Percentiles rank a stretch among this genome's conserved stretches.
phyloP scores from a whole-genome alignment of 2,113 vertebrate species.

The Sigmodon hispidus region DNA sequence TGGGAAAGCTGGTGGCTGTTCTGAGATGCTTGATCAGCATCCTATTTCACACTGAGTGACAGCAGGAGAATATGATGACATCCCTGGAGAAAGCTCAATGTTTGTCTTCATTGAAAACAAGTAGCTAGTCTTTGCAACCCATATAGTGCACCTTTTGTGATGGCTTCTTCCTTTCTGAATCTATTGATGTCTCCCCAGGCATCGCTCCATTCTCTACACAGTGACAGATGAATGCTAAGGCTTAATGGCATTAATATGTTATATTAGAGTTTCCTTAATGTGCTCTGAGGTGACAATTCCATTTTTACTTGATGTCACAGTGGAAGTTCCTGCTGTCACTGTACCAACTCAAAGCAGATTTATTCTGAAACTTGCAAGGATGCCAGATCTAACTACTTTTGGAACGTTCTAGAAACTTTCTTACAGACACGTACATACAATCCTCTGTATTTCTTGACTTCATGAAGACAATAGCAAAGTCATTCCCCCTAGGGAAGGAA shows the following conservation, averaged over 20 bases:
- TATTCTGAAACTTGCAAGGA: constrained; percentile 27
- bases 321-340: background rate
- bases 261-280: background rate
- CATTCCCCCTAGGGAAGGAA: constrained; percentile 38
- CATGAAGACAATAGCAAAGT: background rate
- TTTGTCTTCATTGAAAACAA: constrained; percentile 67
- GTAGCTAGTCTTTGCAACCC: background rate
- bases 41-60: constrained; percentile 66
- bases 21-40: constrained; percentile 61
- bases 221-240: background rate
- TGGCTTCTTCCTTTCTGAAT: constrained; percentile 1
- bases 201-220: background rate
- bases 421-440: background rate
- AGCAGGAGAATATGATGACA: constrained; percentile 56
- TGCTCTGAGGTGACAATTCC: background rate
- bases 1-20: constrained; percentile 79
- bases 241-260: background rate
- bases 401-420: constrained; percentile 62
- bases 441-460: background rate
- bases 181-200: background rate
- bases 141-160: constrained; percentile 29
- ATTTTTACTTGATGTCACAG: background rate
- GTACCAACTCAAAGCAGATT: background rate
- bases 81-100: constrained; percentile 73
- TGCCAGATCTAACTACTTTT: constrained; percentile 26